These are phyloP conservation scores for Amblyraja radiata DNA, from an alignment of 2,797 vertebrate genomes.

Conservation along the genomic window DNA sequence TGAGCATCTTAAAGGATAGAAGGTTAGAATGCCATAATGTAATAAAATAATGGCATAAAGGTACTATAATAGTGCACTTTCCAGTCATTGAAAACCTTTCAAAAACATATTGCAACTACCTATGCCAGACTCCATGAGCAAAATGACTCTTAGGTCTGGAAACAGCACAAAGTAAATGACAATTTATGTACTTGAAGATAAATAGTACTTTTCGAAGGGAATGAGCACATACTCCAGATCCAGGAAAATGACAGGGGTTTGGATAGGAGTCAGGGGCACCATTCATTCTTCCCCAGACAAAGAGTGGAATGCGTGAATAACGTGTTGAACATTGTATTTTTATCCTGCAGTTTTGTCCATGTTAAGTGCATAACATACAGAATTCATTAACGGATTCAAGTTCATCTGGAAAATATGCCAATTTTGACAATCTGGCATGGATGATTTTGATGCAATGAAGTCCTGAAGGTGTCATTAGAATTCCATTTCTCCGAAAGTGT, in stretches of 20 bases:
- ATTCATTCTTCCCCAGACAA: neutral
- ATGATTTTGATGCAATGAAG: neutral
- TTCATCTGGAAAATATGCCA: neutral
- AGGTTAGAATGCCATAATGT: neutral
- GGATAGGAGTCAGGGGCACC: neutral
- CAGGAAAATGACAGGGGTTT: neutral
- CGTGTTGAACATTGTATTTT: neutral
- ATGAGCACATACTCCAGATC: neutral
- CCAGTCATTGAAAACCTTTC: neutral
- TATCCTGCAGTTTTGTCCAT: neutral
- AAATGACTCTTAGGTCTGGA: neutral
- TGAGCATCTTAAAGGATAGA: neutral
- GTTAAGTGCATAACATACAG: neutral
- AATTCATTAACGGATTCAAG: neutral
- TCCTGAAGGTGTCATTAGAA: neutral
- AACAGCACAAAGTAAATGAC: neutral
- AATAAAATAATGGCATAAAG: neutral
- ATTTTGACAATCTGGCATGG: constrained; percentile 10
- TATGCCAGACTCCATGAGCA: neutral
- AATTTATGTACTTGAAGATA: neutral
- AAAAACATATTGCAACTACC: neutral
- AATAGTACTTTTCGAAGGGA: neutral
- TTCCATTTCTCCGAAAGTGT: neutral
- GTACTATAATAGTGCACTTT: neutral
- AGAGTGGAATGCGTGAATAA: neutral